These are phyloP conservation scores for Graphium colonna DNA, from an alignment of 2,888 invertebrate species.

Conservation along the genomic window DNA sequence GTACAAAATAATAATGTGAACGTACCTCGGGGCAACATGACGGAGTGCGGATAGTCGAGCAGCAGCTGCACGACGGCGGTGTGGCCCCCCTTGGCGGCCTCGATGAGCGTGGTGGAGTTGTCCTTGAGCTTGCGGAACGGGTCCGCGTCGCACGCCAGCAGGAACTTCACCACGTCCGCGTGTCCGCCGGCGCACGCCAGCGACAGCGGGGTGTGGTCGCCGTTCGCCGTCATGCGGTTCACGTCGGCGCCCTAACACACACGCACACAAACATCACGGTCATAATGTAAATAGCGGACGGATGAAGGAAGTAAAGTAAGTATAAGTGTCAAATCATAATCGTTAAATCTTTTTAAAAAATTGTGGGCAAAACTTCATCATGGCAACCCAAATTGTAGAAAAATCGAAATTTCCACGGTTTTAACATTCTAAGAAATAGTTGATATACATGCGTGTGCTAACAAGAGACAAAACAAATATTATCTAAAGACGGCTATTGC, in stretches of 20 bases:
- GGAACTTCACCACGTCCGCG: slow-evolving; percentile 93
- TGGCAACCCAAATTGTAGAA: too few species aligned
- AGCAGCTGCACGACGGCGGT: slow-evolving; percentile 96
- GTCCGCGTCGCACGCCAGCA: slow-evolving; percentile 95
- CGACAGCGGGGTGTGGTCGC: slow-evolving; percentile 98
- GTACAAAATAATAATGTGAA: not conserved
- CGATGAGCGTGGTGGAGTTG: slow-evolving; percentile 98
- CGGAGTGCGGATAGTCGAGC: slow-evolving; percentile 95
- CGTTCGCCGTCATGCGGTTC: slow-evolving; percentile 90
- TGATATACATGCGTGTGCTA: too few species aligned
- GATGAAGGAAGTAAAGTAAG: too few species aligned
- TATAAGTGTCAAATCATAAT: too few species aligned
- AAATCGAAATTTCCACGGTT: too few species aligned
- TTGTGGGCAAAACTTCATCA: too few species aligned
- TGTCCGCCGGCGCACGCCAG: slow-evolving; percentile 98
- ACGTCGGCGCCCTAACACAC: slow-evolving; percentile 68
- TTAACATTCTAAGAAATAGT: too few species aligned
- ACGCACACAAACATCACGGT: not conserved
- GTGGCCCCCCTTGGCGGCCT: slow-evolving; percentile 98
- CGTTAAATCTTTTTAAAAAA: too few species aligned
- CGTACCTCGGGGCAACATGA: slow-evolving; percentile 83
- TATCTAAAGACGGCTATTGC: too few species aligned
- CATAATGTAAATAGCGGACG: not conserved
- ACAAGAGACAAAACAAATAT: too few species aligned
- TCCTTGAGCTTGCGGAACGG: slow-evolving; percentile 95